These are phyloP conservation scores for Atethmia centrago DNA, from an alignment of 2,888 invertebrate species.

Conservation along the genomic window DNA sequence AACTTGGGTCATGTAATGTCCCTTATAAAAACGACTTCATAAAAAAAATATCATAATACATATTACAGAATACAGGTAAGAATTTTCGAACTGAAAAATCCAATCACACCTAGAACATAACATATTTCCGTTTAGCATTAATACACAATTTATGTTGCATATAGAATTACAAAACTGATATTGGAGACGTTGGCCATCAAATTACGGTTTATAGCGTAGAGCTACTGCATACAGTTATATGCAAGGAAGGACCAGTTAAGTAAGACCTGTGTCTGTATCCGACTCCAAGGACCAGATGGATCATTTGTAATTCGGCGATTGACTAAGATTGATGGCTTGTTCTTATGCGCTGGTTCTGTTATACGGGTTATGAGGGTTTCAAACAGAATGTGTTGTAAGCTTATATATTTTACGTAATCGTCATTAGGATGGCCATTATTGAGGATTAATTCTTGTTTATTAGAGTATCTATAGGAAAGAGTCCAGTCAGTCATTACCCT, in stretches of 20 bases:
- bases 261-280: background rate
- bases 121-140: conserved; percentile 7
- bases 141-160: conserved; percentile 29
- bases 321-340: conserved; percentile 26
- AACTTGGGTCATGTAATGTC: background rate
- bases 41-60: background rate
- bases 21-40: background rate
- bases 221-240: conserved; percentile 1
- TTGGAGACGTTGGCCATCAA: conserved; percentile 17
- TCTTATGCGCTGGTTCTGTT: background rate
- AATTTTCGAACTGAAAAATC: background rate
- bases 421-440: background rate
- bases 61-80: background rate
- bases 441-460: background rate
- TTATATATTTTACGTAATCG: background rate
- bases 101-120: conserved; percentile 7
- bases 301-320: background rate
- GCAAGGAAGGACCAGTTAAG: conserved; percentile 1
- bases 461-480: no score
- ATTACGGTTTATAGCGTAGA: conserved; percentile 20
- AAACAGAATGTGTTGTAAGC: background rate
- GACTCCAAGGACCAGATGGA: background rate
- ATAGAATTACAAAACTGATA: conserved; percentile 26
- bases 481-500: background rate
- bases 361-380: background rate